Base-by-base conservation (phyloP, 2,113 vertebrate species). In the Chaetura pelagica region DNA sequence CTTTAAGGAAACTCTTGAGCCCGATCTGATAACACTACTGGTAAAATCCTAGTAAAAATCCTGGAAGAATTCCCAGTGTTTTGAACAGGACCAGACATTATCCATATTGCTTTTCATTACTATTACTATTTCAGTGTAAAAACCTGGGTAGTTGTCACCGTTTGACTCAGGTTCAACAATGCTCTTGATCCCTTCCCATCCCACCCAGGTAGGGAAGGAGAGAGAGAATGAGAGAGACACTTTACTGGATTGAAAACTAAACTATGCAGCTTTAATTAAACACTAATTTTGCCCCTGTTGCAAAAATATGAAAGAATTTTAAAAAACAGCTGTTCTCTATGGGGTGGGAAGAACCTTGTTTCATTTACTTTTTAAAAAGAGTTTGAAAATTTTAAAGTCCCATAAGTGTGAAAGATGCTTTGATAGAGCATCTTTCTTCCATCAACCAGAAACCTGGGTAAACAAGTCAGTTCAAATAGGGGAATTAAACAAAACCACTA, bases 61-160 rank as follows among this genome's bases (percentile, higher is more conserved):
- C 64, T 75, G 94, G 63, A 84, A 95, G 58, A 77, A 72, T 71
- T 96, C 82, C 90, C 2, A 5, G 48, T 75, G 23, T 84, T 94
- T 69, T 84, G 85, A 89, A 78, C 38, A 52, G 57, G 48, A 84
- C 32, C 35, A 72, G 52, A 75, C 32, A 86, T n/a, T 89, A 84
- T 46, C 59, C 22, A 7, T 49, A 34, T 22, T 71, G 81, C 3
- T 75, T 90, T 63, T 51, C 38, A 57, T 72, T 52, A 22, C 22
- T 79, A 13, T n/a, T 72, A 20, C 23, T 71, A 32, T 54, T 83
- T 52, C 64, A 52, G 72, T 49, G 21, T 64, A 68, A 77, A 79
- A 89, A 29, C 26, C 4, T 23, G 63, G 12, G 22, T 27, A 66
- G 40, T 44, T 62, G 71, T 21, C 38, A 51, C 16, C 34, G 1